Evolutionary conservation across 2,113 vertebrate species (phyloP).

Genomic region (Elaphurus davidianus): DNA sequence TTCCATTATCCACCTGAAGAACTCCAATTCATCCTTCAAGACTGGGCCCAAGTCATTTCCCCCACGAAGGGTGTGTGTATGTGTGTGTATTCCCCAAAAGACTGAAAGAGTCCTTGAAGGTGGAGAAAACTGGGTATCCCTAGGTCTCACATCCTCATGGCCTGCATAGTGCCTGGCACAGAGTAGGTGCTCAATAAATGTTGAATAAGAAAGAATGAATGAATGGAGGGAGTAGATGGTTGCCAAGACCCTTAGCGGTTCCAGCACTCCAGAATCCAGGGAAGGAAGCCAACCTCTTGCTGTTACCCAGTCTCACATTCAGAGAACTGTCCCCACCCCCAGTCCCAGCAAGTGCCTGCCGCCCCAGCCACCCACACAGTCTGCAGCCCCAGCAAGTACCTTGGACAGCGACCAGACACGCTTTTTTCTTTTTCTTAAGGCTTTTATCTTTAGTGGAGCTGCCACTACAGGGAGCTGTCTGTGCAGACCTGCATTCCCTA

Average conservation of each 20-base stretch:
- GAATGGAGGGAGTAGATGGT: not conserved
- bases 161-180: not conserved
- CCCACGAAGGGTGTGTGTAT: not conserved
- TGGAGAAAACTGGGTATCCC: not conserved
- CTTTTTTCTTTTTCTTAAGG: not conserved
- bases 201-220: conserved; percentile 5
- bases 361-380: not conserved
- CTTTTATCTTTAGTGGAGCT: not conserved
- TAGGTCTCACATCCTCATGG: not conserved
- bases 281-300: conserved; percentile 10
- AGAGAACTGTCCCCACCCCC: not conserved
- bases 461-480: not conserved
- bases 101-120: not conserved
- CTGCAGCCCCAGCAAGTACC: not conserved
- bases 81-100: not conserved
- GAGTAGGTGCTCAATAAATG: not conserved
- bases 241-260: not conserved
- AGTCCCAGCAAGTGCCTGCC: not conserved
- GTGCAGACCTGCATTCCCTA: not conserved
- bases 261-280: not conserved
- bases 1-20: not conserved
- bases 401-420: conserved; percentile 59
- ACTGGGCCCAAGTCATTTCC: not conserved
- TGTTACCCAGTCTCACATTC: not conserved
- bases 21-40: not conserved